Evolutionary conservation across 2,888 invertebrate species (phyloP), one percentile per base, ranked within the genome.

Genomic region (Lamellibrachia columna): DNA sequence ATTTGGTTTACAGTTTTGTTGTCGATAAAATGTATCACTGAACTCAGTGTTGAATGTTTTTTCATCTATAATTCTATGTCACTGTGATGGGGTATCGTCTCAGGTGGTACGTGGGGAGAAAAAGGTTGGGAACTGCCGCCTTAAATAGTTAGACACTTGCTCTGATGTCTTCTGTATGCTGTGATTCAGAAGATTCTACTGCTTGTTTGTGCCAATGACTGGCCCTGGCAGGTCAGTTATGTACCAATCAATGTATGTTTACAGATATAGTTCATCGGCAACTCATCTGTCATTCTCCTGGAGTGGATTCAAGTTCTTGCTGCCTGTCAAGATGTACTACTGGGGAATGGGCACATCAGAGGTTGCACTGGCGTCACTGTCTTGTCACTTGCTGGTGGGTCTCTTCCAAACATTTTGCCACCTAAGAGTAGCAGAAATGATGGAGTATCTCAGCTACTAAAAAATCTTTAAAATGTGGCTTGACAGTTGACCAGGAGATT

Each of bases 291-390:
- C 75, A 22, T 75, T 75, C 22, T 75, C 75, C 75, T 75, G 75
- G 75, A 75, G 75, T 75, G 75, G 75, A 22, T 75, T 75, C 75
- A 75, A 15, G 75, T 75, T 75, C 75, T n/a, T 75, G 75, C 75
- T 75, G 15, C 75, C 75, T 75, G 15, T 75, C 6, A 75, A 75
- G 75, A 75, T 75, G 75, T 75, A 75, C 75, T 75, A 75, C 75
- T 75, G 75, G 75, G 22, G 75, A 11, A 75, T 75, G 2, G 22
- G 15, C 15, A 75, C 22, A 2, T 75, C 75, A 75, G 75, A 75
- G 75, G 11, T 15, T 75, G 75, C 75, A 22, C 75, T 75, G n/a
- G 6, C 75, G 4, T 75, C 75, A 4, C 15, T 75, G 75, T 75
- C 75, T 75, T 75, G 75, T 75, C 22, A 75, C 22, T 11, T 75